Base-by-base conservation (phyloP, 1,140 invertebrate species). In the Trichonephila inaurata region DNA sequence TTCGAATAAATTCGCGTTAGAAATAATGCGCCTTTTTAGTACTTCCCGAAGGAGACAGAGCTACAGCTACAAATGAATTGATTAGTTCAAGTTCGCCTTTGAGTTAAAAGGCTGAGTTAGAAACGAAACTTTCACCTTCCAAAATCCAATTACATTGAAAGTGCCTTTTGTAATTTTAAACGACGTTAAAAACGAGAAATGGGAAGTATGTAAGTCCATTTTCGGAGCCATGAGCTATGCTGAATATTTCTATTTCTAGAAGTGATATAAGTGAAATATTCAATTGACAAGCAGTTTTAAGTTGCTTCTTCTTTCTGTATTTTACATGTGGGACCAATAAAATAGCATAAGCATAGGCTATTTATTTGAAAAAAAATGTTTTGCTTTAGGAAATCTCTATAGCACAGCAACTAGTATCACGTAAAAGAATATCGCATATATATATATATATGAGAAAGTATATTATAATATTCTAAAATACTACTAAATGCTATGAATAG, bases 71-170 rank as follows among this genome's bases (percentile, higher is more conserved):
- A 62, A 33, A 12, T 77, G 69, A 40, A 77, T 77, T 77, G 12
- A 4, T 77, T 40, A 77, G 14, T 77, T 33, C 28, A 77, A 40
- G 18, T 1, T 0, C 3, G 16, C 18, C 14, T 16, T 33, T 8
- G 4, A 33, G 61, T 62, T 62, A 62, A 62, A 18, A 21, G 12
- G 16, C 6, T 62, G 6, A 4, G 8, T 18, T 8, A 3, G 28
- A 77, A 40, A 77, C 0, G 28, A 40, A 40, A 40, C 16, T 19
- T 19, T 77, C 28, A 4, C 4, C 16, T 6, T 40, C 16, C 33
- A 77, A 77, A 77, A 77, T 77, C 33, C 28, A 40, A 33, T 77
- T 77, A 40, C 72, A 16, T 77, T 77, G 28, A 77, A 40, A n/a
- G n/a, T 12, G 0, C 33, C 18, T 64, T 77, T 77, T 77, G 28